Conservation (phyloP, 2,113 vertebrate species). For the Suricata suricatta region DNA sequence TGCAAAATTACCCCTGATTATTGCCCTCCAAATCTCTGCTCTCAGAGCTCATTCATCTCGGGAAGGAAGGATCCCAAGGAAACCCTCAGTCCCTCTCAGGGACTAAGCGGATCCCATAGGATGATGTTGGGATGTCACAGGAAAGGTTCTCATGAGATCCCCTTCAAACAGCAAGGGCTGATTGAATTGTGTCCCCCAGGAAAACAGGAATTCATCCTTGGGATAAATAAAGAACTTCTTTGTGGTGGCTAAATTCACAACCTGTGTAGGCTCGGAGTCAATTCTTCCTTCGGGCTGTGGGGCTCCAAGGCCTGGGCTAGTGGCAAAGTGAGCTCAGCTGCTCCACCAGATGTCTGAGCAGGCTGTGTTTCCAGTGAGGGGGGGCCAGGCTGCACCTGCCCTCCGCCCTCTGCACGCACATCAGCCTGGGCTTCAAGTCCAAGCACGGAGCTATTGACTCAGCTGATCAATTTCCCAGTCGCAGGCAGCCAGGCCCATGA, state of each 20-base stretch:
- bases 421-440: conserved; percentile 51
- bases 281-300: not conserved
- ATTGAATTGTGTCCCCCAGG: not conserved
- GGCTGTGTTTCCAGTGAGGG: not conserved
- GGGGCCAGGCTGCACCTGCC: not conserved
- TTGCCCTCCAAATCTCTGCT: not conserved
- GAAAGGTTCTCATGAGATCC: not conserved
- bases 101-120: not conserved
- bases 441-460: conserved; percentile 51
- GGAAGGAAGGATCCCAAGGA: not conserved
- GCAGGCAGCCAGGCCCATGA: conserved; percentile 62
- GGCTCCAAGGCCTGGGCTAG: not conserved
- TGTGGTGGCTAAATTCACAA: not conserved
- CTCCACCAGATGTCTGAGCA: not conserved
- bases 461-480: conserved; percentile 71
- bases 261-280: not conserved
- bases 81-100: not conserved
- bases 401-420: not conserved
- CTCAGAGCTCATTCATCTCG: not conserved
- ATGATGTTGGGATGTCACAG: not conserved
- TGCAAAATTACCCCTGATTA: not conserved
- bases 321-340: not conserved
- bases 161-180: not conserved
- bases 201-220: not conserved
- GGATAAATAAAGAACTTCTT: not conserved